Conservation (phyloP, 2,113 vertebrate species). For the Sisor rabdophorus region DNA sequence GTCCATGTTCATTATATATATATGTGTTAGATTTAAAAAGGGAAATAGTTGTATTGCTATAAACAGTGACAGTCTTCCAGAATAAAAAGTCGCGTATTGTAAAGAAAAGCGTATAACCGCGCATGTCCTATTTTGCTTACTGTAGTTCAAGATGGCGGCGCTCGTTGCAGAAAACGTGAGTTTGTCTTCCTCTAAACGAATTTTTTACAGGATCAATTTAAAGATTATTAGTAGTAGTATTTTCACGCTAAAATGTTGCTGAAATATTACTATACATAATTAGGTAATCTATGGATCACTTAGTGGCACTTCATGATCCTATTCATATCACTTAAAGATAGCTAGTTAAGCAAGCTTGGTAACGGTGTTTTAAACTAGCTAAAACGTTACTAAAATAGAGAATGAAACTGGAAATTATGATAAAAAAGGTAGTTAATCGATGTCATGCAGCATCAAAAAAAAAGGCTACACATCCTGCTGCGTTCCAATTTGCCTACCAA, state of each 20-base stretch:
- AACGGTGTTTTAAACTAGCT: background rate
- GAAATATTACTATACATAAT: background rate
- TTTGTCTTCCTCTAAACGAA: conserved; percentile 20
- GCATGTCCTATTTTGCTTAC: conserved; percentile 48
- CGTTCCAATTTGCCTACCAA: no score
- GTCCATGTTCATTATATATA: no score
- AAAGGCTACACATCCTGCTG: no score
- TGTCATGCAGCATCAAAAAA: no score
- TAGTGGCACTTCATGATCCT: background rate
- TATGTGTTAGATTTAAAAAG: no score
- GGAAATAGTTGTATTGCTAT: no score
- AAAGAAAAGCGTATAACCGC: background rate
- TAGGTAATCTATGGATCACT: background rate
- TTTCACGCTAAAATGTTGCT: background rate
- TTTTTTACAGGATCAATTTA: background rate
- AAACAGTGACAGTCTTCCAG: background rate
- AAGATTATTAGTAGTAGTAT: no score
- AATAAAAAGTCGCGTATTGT: background rate
- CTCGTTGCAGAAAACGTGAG: conserved; percentile 63
- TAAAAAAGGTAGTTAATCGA: no score
- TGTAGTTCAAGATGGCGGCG: conserved; percentile 63
- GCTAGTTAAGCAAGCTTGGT: background rate
- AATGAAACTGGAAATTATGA: no score
- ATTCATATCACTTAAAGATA: background rate
- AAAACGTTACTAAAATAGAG: no score